Evolutionary conservation across 2,113 vertebrate species (phyloP), one percentile per base, ranked within the genome.

Genomic region (Empidonax alnorum): DNA sequence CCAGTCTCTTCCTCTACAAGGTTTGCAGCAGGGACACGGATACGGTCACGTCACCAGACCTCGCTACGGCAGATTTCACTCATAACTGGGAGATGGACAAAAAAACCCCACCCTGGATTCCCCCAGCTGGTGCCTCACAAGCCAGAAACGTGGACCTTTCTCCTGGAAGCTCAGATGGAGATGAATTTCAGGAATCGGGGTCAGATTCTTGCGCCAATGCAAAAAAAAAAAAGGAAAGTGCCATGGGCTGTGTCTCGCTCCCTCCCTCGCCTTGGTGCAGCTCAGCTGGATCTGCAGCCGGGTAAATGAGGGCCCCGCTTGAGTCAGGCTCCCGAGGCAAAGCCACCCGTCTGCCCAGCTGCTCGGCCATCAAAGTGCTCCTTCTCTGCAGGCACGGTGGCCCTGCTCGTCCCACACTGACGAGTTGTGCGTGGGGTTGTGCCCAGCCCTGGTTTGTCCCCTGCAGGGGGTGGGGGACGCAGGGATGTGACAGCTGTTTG

Each of bases 231-330:
- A 71, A 69, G 68, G 68, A 5, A 92, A 92, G 77, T n/a, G 96
- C 96, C 94, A 93, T 3, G 89, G 96, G 96, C 95, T 89, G 94
- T 12, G 91, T 94, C 79, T 94, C 79, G 8, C 79, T 90, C 65
- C 42, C 63, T 63, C 7, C 42, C 59, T 63, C 7, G 22, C 10
- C 77, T 59, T 67, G 83, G 61, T 59, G 95, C 67, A 33, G 95
- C 89, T 96, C 80, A 56, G 69, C 95, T 94, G 96, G 61, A 80
- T 97, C 12, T 7, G 27, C 76, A 86, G 89, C 59, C 19, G 5
- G 18, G 12, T 35, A 81, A 92, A 93, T 67, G 94, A 95, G 76
- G 86, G 95, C 94, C 76, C 68, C 1, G 44, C 91, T 82, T 95
- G 95, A 95, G 91, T 97, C 96, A 96, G 86, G 80, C 76, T 95